A percentile compares a stretch with the other conserved stretches of the same genome.
These are phyloP conservation scores for Lithophane leautieri DNA, from an alignment of 2,888 invertebrate genomes.

Conservation along the genomic window DNA sequence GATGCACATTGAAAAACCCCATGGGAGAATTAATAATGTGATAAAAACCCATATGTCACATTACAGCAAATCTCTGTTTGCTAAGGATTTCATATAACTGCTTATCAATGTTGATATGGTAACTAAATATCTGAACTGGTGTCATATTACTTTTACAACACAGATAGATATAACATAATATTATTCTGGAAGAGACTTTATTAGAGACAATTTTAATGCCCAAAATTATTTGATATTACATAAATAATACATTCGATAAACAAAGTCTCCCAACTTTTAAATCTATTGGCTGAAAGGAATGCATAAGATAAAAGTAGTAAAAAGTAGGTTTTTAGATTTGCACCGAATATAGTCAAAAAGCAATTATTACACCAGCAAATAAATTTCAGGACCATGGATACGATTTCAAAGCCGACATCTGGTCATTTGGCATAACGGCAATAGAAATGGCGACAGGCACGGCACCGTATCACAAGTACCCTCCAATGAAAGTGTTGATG, in stretches of 20 bases:
- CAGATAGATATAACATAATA: not conserved
- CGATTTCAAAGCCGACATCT: constrained; percentile 97
- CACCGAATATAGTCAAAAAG: not conserved
- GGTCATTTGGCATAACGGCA: constrained; percentile 97
- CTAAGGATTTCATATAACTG: constrained; percentile 10
- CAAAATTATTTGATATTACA: not conserved
- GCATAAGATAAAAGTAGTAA: not conserved
- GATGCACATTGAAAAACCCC: not conserved
- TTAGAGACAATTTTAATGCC: not conserved
- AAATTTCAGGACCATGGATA: constrained; percentile 96
- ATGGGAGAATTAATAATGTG: not conserved
- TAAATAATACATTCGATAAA: not conserved
- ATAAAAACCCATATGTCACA: constrained; percentile 26
- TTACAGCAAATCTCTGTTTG: constrained; percentile 28
- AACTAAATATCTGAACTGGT: constrained; percentile 28
- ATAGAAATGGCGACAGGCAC: constrained; percentile 99
- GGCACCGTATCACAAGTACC: constrained; percentile 99
- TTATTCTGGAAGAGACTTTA: not conserved
- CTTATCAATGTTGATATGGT: constrained; percentile 29
- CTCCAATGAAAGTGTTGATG: constrained; percentile 99
- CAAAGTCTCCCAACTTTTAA: not conserved
- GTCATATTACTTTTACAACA: constrained; percentile 26
- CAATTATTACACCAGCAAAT: constrained; percentile 14
- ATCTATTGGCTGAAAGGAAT: not conserved
- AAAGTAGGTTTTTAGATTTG: constrained; percentile 24